Evolutionary conservation across 1,140 invertebrate species (phyloP), one percentile per base, ranked within the genome.

Genomic region (Apocrypta bakeri): DNA sequence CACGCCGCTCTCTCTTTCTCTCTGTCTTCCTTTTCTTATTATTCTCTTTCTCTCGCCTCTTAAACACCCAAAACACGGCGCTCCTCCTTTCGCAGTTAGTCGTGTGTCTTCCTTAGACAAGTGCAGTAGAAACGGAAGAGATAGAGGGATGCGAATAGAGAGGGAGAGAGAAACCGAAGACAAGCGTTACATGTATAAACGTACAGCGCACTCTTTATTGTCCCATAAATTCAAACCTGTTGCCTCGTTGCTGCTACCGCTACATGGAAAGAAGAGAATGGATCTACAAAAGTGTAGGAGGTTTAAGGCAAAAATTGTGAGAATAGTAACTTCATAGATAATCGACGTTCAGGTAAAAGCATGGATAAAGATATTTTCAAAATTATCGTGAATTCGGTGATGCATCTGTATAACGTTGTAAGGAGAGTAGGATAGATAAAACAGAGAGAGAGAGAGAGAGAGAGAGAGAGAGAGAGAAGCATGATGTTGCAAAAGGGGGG

Each of bases 141-240:
- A 63, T 79, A 76, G 63, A 88, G 72, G 81, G 73, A 85, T 84
- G 86, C 71, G 85, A 56, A 42, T 42, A 87, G 78, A 78, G 81
- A 85, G 84, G 77, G 83, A 88, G 84, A 84, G 84, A 88, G 87
- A 91, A 85, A 89, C 90, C 88, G 88, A 86, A 27, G 27, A 33
- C n/a, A n/a, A n/a, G n/a, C 17, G 25, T 24, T 79, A 79, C n/a
- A 63, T 42, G 40, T 14, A 42, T 17, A 56, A 56, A 90, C 89
- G 88, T 89, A 89, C 87, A 87, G 73, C 72, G 85, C 87, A 90
- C 90, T 64, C 69, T 91, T 90, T 91, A 92, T 92, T 90, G 90
- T 92, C 90, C 90, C 91, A 92, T 92, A 91, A 92, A 92, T 92
- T 91, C 89, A 91, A 91, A 92, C 91, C 91, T 92, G 91, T 92